These are phyloP conservation scores for Myrmecobius fasciatus DNA, from an alignment of 2,113 vertebrate genomes.

Conservation along the genomic window DNA sequence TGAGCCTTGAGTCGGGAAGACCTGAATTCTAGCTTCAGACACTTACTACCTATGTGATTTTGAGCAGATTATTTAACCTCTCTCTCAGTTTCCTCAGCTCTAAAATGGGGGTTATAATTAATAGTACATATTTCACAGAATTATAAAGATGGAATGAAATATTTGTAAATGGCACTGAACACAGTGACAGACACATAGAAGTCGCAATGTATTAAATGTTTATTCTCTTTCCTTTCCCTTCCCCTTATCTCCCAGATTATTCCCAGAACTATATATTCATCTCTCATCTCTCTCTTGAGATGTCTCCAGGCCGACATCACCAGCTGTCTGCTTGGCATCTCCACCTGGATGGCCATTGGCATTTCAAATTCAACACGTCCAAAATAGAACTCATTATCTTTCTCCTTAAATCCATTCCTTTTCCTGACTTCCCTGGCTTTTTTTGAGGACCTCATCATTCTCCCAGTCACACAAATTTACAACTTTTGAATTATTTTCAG, in stretches of 20 bases:
- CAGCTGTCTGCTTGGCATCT: background rate
- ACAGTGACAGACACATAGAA: background rate
- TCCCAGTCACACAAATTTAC: background rate
- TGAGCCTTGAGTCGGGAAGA: background rate
- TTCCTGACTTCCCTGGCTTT: background rate
- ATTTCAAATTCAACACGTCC: background rate
- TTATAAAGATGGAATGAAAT: background rate
- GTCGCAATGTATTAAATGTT: background rate
- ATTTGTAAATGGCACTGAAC: background rate
- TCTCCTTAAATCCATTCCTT: background rate
- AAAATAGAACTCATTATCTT: background rate
- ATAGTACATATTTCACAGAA: background rate
- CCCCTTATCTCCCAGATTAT: background rate
- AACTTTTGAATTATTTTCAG: background rate
- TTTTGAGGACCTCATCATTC: background rate
- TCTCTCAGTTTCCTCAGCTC: background rate
- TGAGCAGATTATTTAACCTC: background rate
- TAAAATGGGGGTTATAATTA: background rate
- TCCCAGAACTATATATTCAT: background rate
- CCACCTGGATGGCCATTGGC: background rate
- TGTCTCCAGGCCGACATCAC: background rate
- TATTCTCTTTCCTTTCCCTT: background rate
- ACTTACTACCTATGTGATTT: background rate
- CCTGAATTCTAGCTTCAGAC: background rate
- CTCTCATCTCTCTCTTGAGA: background rate